A percentile compares a stretch with the other conserved stretches of the same genome.
Conservation (phyloP, 2,113 vertebrate genomes). For the Oncorhynchus tshawytscha region DNA sequence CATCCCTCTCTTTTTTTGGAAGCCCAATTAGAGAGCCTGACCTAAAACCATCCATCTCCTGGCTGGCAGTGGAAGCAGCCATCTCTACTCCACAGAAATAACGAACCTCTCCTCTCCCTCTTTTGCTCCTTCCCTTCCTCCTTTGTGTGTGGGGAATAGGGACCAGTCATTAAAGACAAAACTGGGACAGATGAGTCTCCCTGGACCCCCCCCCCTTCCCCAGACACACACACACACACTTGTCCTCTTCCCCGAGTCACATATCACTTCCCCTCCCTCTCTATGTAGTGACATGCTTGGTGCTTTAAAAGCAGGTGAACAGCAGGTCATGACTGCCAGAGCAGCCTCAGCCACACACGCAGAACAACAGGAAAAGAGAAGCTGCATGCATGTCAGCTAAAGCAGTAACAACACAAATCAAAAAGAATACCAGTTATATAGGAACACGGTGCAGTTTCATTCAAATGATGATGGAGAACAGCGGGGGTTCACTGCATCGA, state of each 20-base stretch:
- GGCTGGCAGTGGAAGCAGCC: too few species aligned
- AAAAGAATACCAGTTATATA: constrained; percentile 19
- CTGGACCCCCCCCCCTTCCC: too few species aligned
- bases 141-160: constrained; percentile 26
- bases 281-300: not conserved
- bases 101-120: not conserved
- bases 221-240: constrained; percentile 7
- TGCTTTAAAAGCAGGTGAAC: not conserved
- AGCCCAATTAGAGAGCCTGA: constrained; percentile 41
- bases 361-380: not conserved
- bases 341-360: too few species aligned
- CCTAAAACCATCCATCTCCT: too few species aligned
- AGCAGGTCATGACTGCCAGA: constrained; percentile 5
- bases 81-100: too few species aligned
- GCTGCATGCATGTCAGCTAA: constrained; percentile 48
- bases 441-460: constrained; percentile 13
- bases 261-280: constrained; percentile 18
- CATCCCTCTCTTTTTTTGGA: not conserved
- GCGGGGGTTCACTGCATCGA: constrained; percentile 13
- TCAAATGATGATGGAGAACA: constrained; percentile 2
- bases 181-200: constrained; percentile 9
- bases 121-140: not conserved
- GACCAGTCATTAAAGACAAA: constrained; percentile 38
- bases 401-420: constrained; percentile 11
- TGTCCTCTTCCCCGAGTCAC: constrained; percentile 17